A percentile compares a stretch with the other conserved stretches of the same genome.
Evolutionary conservation across 1,140 invertebrate species (phyloP).

Genomic region (Drosophila pruinosa): DNA sequence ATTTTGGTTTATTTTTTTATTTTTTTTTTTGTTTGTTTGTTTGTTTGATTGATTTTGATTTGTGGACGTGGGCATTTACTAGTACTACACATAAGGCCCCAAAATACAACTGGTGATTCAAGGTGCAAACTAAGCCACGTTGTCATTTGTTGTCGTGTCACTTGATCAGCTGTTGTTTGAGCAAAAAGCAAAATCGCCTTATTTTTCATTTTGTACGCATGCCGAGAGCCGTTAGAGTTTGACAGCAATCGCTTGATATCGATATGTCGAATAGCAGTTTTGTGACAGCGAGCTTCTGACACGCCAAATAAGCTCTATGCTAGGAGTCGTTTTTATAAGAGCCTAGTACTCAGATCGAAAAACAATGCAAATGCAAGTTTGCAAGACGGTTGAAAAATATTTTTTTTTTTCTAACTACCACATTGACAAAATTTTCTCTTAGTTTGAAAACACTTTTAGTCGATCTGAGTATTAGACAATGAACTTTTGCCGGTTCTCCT

Average conservation of each 20-base stretch:
- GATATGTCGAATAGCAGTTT: neutral
- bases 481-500: too few species aligned
- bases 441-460: too few species aligned
- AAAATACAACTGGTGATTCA: constrained; percentile 19
- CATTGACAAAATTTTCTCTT: too few species aligned
- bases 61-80: constrained; percentile 27
- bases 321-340: too few species aligned
- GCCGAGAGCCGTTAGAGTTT: neutral
- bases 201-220: neutral
- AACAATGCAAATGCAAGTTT: too few species aligned
- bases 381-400: too few species aligned
- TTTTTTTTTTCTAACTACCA: too few species aligned
- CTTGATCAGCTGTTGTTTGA: constrained; percentile 3
- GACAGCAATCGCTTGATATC: neutral
- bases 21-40: neutral
- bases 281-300: neutral
- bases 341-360: too few species aligned
- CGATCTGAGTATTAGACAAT: too few species aligned
- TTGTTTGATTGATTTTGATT: neutral
- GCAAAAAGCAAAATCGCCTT: constrained; percentile 7
- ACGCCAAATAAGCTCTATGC: neutral
- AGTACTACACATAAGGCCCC: constrained; percentile 13
- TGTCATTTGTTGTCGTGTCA: constrained; percentile 19
- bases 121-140: constrained; percentile 62
- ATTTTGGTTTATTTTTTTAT: too few species aligned